A percentile compares a stretch with the other conserved stretches of the same genome.
Conservation (phyloP, 2,888 invertebrate species). For the Girardia tigrina region DNA sequence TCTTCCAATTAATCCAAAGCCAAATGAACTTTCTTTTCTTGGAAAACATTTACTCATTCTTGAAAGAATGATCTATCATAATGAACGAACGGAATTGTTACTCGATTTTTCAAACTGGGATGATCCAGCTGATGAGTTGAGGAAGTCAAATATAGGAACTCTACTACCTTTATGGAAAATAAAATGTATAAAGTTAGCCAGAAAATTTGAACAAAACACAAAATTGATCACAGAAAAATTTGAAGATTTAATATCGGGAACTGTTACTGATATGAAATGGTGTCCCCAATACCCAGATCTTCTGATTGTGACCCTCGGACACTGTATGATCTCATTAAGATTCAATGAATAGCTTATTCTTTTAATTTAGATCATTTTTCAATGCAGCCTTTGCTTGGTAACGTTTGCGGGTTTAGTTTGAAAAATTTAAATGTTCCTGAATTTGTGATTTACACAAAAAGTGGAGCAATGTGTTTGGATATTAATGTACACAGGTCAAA, state of each 20-base stretch:
- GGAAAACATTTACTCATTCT: too few species aligned
- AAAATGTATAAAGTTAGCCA: background rate
- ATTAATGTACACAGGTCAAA: slow-evolving; percentile 5
- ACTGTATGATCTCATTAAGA: background rate
- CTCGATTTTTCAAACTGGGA: background rate
- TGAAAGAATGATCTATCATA: background rate
- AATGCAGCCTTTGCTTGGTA: background rate
- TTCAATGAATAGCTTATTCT: background rate
- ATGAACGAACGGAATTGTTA: background rate
- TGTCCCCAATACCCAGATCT: background rate
- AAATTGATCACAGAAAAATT: background rate
- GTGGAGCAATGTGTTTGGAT: background rate
- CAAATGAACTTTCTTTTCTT: too few species aligned
- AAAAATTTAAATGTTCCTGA: background rate
- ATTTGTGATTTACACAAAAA: slow-evolving; percentile 2
- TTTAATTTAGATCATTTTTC: background rate
- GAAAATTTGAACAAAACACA: background rate
- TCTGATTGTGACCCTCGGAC: background rate
- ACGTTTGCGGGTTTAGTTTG: background rate
- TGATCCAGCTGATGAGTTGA: background rate
- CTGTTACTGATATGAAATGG: slow-evolving; percentile 13
- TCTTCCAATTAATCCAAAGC: too few species aligned
- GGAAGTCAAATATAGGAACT: background rate
- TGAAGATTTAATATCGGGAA: background rate
- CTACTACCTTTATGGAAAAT: slow-evolving; percentile 4